These are phyloP conservation scores for Malacosoma neustria DNA, from an alignment of 2,888 invertebrate species.

Conservation along the genomic window DNA sequence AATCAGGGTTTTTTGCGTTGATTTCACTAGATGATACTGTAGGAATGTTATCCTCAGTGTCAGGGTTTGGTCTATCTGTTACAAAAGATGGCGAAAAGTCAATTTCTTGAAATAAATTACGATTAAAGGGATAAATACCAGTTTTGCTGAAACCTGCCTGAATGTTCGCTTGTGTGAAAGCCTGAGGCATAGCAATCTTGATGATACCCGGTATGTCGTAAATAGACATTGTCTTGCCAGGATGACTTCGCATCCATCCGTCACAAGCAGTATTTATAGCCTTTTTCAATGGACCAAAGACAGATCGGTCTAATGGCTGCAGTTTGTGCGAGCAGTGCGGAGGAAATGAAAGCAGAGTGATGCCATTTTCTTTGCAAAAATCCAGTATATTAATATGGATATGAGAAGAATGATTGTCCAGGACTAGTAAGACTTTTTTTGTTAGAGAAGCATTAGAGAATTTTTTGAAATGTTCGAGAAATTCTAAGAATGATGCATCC, in stretches of 20 bases:
- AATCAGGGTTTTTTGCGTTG: no score
- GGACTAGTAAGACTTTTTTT: conserved; percentile 1
- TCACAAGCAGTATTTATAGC: conserved; percentile 21
- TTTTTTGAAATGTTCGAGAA: conserved; percentile 22
- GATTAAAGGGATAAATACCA: conserved; percentile 22
- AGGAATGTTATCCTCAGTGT: no score
- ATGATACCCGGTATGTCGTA: conserved; percentile 21
- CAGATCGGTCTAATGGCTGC: conserved; percentile 27
- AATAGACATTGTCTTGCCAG: conserved; percentile 23
- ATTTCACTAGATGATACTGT: no score
- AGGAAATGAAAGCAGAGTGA: conserved; percentile 18
- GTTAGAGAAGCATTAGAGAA: conserved; percentile 8
- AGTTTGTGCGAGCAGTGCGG: conserved; percentile 33
- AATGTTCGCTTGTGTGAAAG: conserved; percentile 18
- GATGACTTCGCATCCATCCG: conserved; percentile 23
- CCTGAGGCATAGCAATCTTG: conserved; percentile 16
- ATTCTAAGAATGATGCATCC: conserved; percentile 14
- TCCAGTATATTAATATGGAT: no score
- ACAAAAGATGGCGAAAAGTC: conserved; percentile 8
- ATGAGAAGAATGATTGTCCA: no score
- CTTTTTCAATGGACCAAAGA: conserved; percentile 30
- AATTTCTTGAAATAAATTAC: conserved; percentile 16
- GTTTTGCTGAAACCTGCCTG: conserved; percentile 23
- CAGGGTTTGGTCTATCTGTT: background rate
- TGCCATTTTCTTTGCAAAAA: conserved; percentile 1